Percentiles rank a stretch among this genome's conserved stretches.
These are phyloP conservation scores for Rhadina sibilatrix DNA, from an alignment of 2,113 vertebrate species.

Conservation along the genomic window DNA sequence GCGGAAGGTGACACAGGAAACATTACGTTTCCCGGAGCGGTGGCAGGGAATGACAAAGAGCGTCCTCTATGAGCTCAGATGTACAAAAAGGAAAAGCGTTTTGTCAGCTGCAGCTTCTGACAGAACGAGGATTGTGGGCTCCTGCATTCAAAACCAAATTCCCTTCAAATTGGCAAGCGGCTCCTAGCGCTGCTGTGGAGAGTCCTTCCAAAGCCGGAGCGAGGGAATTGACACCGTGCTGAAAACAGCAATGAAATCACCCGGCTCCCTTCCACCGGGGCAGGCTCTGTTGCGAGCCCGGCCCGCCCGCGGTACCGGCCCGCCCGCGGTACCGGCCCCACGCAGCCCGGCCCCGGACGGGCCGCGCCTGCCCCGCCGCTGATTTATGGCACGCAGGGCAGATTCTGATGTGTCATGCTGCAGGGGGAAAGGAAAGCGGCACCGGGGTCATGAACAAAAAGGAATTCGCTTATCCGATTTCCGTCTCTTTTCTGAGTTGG, in stretches of 20 bases:
- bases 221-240: background rate
- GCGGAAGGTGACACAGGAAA: slow-evolving; percentile 12
- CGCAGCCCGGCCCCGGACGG: background rate
- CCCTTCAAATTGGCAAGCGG: background rate
- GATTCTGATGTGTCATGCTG: slow-evolving; percentile 69
- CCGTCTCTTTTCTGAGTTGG: slow-evolving; percentile 53
- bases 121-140: slow-evolving; percentile 12
- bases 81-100: background rate
- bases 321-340: background rate
- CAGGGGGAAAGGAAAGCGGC: slow-evolving; percentile 48
- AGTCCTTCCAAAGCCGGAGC: background rate
- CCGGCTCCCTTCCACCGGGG: background rate
- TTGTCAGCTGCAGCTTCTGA: slow-evolving; percentile 18
- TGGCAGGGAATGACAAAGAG: background rate
- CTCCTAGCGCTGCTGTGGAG: background rate
- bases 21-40: background rate
- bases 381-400: slow-evolving; percentile 19
- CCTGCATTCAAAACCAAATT: slow-evolving; percentile 30
- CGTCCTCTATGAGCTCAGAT: background rate
- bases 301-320: background rate
- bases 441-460: slow-evolving; percentile 63
- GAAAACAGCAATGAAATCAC: slow-evolving; percentile 20
- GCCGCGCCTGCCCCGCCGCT: background rate
- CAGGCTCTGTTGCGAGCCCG: background rate
- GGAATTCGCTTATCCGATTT: slow-evolving; percentile 72